Base-by-base conservation (phyloP, 37 sponge, comb jelly and placozoan genomes). In the Theonella swinhoei region DNA sequence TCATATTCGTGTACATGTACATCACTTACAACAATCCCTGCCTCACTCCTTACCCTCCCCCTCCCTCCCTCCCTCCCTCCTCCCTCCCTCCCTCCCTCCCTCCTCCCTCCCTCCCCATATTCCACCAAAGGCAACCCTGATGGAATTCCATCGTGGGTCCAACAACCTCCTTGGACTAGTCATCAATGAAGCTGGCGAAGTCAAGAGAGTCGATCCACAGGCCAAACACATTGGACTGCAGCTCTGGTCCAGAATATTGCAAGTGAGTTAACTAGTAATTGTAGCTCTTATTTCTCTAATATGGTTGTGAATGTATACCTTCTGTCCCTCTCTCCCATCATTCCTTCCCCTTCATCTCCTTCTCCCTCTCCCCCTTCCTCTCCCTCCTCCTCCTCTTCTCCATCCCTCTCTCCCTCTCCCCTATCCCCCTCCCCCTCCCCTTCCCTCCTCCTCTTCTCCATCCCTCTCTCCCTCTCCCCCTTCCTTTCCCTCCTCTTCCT, bases 201-300 rank as follows among this genome's bases (percentile, higher is more conserved):
- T 89, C 5, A 42, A 69, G 68, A 83, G 72, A 29, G 89, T 89
- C 43, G 84, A 83, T 24, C 85, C 85, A 0, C 75, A 83, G 67
- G 89, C 89, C 31, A 83, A 72, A 75, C 83, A 28, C 64, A 79
- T 41, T 23, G 89, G 89, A 39, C 89, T 89, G 29, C 84, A 83
- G 65, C 24, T 31, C 1, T 31, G 64, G 39, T 78, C 89, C 3
- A 39, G 80, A 25, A 9, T 89, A 24, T 69, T 89, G 2, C 89
- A 89, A 62, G 88, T 73, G 3, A 42, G 62, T 61, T 0, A 5
- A 43, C 19, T 58, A 58, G 17, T 11, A 58, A n/a, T n/a, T n/a
- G n/a, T n/a, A n/a, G n/a, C n/a, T n/a, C n/a, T n/a, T n/a, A n/a
- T n/a, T n/a, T n/a, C n/a, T n/a, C n/a, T n/a, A n/a, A n/a, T n/a